These are phyloP conservation scores for Lordiphosa stackelbergi DNA, from an alignment of 1,140 invertebrate genomes.

Conservation along the genomic window DNA sequence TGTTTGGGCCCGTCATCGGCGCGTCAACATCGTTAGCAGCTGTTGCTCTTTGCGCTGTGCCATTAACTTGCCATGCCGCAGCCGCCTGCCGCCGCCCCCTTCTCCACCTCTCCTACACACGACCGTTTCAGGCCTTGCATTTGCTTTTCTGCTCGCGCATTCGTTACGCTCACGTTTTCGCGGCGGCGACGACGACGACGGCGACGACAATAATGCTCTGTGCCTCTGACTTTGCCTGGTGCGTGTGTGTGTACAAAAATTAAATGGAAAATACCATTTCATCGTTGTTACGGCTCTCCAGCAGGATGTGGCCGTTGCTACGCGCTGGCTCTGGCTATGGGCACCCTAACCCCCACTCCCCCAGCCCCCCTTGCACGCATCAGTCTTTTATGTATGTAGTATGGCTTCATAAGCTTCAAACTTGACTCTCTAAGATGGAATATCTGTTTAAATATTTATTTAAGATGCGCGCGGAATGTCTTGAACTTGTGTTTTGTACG, in stretches of 20 bases:
- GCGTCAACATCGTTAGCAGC: constrained; percentile 73
- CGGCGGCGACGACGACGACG: constrained; percentile 13
- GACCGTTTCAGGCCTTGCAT: constrained; percentile 46
- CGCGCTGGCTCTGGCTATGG: constrained; percentile 24
- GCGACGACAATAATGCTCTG: constrained; percentile 47
- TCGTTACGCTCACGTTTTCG: constrained; percentile 63
- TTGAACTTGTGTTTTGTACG: not conserved
- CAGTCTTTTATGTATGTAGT: constrained; percentile 21
- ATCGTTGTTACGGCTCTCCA: constrained; percentile 31
- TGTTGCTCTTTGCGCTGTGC: constrained; percentile 61
- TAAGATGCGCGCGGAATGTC: not conserved
- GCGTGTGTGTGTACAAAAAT: constrained; percentile 61
- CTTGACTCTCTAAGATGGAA: constrained; percentile 9
- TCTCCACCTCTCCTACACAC: not conserved
- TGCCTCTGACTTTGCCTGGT: constrained; percentile 22
- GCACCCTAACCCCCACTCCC: constrained; percentile 12
- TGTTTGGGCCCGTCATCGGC: constrained; percentile 48
- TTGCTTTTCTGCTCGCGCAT: constrained; percentile 61
- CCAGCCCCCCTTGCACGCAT: constrained; percentile 1
- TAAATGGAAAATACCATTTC: constrained; percentile 66
- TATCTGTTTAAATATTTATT: constrained; percentile 9
- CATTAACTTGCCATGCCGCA: constrained; percentile 31
- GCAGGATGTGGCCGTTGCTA: constrained; percentile 57
- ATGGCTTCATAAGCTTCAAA: constrained; percentile 43
- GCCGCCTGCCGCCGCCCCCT: not conserved